Evolutionary conservation across 2,888 invertebrate genomes (phyloP).

Genomic region (Pasiphila rectangulata): DNA sequence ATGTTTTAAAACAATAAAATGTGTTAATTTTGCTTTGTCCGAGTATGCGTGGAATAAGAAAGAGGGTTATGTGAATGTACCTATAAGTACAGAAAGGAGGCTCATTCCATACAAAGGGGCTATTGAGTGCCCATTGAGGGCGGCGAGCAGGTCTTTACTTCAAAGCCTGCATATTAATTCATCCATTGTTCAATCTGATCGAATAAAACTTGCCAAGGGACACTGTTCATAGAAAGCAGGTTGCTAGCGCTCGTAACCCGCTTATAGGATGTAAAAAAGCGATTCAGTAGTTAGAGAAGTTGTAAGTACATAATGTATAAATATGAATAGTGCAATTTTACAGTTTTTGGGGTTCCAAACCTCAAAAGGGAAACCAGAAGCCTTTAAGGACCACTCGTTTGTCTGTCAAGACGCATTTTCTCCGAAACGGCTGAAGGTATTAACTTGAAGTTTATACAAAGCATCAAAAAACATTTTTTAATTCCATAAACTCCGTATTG

Average conservation of each 20-base stretch:
- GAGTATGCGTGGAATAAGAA: not conserved
- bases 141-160: constrained; percentile 29
- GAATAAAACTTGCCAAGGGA: not conserved
- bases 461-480: too few species aligned
- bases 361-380: too few species aligned
- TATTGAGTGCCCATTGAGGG: constrained; percentile 19
- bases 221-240: constrained; percentile 4
- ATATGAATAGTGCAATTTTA: too few species aligned
- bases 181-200: constrained; percentile 30
- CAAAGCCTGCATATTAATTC: constrained; percentile 27
- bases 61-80: not conserved
- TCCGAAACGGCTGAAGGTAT: too few species aligned
- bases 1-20: not conserved
- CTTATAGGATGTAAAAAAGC: not conserved
- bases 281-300: too few species aligned
- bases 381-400: too few species aligned
- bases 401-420: too few species aligned
- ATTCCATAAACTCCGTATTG: too few species aligned
- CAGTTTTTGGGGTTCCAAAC: too few species aligned
- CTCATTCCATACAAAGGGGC: not conserved
- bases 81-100: not conserved
- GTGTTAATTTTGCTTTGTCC: not conserved
- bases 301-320: too few species aligned
- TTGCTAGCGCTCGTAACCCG: not conserved
- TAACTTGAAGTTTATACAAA: too few species aligned